Evolutionary conservation across 1,140 invertebrate genomes (phyloP), one percentile per base, ranked within the genome.

Genomic region (Cepaea nemoralis): DNA sequence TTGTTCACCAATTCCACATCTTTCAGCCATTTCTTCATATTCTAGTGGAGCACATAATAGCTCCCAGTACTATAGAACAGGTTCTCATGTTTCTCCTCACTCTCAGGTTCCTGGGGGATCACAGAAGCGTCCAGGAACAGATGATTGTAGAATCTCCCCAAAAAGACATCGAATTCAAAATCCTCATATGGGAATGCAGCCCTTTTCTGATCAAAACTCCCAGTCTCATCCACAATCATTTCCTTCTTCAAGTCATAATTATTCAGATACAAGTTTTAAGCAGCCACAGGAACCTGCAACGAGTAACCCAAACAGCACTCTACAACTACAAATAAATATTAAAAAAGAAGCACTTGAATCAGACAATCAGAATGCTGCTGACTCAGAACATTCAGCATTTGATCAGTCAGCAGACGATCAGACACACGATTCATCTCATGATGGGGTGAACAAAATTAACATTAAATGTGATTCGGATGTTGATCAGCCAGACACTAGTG

Each of bases 381-480:
- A 75, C 14, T 5, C 48, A 27, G 75, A 77, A 59, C 50, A 77
- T 1, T 27, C 31, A 0, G 35, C 75, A 35, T 59, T 33, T 3
- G 75, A 77, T 24, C 40, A 75, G 27, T 33, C 75, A 63, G 0
- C 75, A 77, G 77, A 79, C 42, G 66, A 69, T 37, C 75, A 35
- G 37, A 39, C 48, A 35, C 10, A 35, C 40, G 55, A 63, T 14
- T 39, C 75, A 59, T 22, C 71, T 39, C 35, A 42, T 39, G 69
- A 39, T 37, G 24, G 24, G 10, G 40, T 42, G 2, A 50, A 31
- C 22, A 79, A 79, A n/a, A 12, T 80, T 10, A 10, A 71, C 0
- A 80, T 80, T 37, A 80, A 80, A 67, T 27, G 22, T 42, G 78
- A 80, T 33, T 69, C 78, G 24, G 78, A 80, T 80, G 78, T 27